These are phyloP conservation scores for Anadara kagoshimensis DNA, from an alignment of 1,140 invertebrate genomes.

Conservation along the genomic window DNA sequence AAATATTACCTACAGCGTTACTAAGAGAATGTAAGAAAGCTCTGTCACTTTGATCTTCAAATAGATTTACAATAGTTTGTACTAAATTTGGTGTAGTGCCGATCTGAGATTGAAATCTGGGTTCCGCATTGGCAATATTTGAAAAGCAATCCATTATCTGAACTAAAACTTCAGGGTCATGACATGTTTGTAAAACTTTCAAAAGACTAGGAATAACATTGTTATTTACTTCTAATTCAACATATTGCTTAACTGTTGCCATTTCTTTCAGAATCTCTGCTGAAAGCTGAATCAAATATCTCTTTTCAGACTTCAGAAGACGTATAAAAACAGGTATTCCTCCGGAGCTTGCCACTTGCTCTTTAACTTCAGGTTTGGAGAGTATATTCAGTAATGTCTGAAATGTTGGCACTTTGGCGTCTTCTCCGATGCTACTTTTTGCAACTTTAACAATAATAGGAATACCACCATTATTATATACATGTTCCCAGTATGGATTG, in stretches of 20 bases:
- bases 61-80: slow-evolving; percentile 53
- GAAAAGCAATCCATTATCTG: slow-evolving; percentile 60
- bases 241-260: slow-evolving; percentile 52
- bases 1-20: slow-evolving; percentile 57
- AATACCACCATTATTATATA: slow-evolving; percentile 60
- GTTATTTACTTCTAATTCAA: slow-evolving; percentile 56
- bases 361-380: slow-evolving; percentile 60
- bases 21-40: slow-evolving; percentile 62
- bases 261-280: slow-evolving; percentile 59
- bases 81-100: slow-evolving; percentile 54
- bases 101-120: slow-evolving; percentile 51
- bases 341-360: slow-evolving; percentile 60
- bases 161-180: slow-evolving; percentile 63
- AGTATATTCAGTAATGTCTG: slow-evolving; percentile 66
- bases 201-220: slow-evolving; percentile 61
- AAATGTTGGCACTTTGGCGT: slow-evolving; percentile 62
- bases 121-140: slow-evolving; percentile 55
- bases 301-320: slow-evolving; percentile 60
- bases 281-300: slow-evolving; percentile 54
- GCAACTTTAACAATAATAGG: slow-evolving; percentile 65
- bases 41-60: slow-evolving; percentile 57
- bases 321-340: slow-evolving; percentile 61
- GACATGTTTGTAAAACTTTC: slow-evolving; percentile 59
- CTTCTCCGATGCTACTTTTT: slow-evolving; percentile 54
- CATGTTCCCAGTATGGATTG: slow-evolving; percentile 56